phyloP scores from a whole-genome alignment of 2,888 invertebrate species.

The Synanthedon andrenaeformis region DNA sequence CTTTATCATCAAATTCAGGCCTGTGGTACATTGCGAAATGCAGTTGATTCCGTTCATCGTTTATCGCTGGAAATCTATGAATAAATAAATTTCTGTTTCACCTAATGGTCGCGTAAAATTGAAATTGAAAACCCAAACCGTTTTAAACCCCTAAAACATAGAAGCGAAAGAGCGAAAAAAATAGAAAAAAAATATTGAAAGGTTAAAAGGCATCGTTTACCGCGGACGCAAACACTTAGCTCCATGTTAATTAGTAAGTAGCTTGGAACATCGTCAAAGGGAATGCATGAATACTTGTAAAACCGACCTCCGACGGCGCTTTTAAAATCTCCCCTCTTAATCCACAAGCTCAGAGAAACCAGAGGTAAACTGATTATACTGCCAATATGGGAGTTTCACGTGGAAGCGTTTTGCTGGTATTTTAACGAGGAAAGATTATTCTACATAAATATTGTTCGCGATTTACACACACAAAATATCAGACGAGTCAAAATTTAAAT shows the following conservation, averaged over 20 bases:
- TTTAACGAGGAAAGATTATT: conserved; percentile 11
- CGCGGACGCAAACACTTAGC: conserved; percentile 69
- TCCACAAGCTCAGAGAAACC: conserved; percentile 56
- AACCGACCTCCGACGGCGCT: conserved; percentile 55
- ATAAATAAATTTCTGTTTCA: no score
- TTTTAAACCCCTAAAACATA: conserved; percentile 53
- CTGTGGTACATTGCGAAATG: no score
- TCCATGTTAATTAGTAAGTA: conserved; percentile 68
- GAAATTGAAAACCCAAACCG: conserved; percentile 51
- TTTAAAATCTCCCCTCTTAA: conserved; percentile 64
- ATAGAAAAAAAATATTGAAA: conserved; percentile 43
- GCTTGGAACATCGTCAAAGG: conserved; percentile 64
- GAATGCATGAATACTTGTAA: conserved; percentile 68
- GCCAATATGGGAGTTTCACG: conserved; percentile 58
- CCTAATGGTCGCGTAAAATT: conserved; percentile 28
- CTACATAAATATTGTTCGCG: neutral
- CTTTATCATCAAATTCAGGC: no score
- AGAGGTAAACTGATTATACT: conserved; percentile 62
- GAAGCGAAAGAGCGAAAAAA: conserved; percentile 39
- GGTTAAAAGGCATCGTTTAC: conserved; percentile 68
- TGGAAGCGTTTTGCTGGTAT: conserved; percentile 19
- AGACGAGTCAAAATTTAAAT: no score
- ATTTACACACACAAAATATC: conserved; percentile 1
- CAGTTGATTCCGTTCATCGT: no score
- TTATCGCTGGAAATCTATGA: no score